Evolutionary conservation across 2,888 invertebrate genomes (phyloP), one percentile per base, ranked within the genome.

Genomic region (Orgyia antiqua): DNA sequence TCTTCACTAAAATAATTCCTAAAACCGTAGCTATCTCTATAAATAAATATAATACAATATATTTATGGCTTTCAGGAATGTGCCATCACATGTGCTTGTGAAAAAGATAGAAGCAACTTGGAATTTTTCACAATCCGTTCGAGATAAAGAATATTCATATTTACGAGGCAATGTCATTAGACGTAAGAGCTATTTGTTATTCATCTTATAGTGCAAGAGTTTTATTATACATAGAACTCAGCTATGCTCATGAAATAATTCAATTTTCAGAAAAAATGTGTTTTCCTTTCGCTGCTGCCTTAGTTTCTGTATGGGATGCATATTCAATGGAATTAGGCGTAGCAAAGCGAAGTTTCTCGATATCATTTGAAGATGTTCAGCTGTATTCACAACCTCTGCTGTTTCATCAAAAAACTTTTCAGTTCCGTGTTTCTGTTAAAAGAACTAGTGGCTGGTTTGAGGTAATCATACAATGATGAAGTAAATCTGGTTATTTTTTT

Each of bases 201-300:
- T 9, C 9, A 3, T 20, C 20, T 20, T 20, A 9, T 8, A 9
- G 9, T 20, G 9, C 7, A 4, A 17, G 4, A 17, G 6, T 17
- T 17, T 17, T 5, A 5, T 17, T n/a, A n/a, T n/a, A n/a, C n/a
- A n/a, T n/a, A n/a, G n/a, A n/a, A n/a, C n/a, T n/a, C n/a, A n/a
- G n/a, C n/a, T n/a, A n/a, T n/a, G n/a, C n/a, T n/a, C n/a, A n/a
- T n/a, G n/a, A n/a, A n/a, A n/a, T n/a, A n/a, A n/a, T n/a, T n/a
- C n/a, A n/a, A n/a, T 5, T 37, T 51, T 3, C 39, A 82, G 92
- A 89, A 1, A 84, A 92, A 32, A 90, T 88, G 28, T 59, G 93
- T 2, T 89, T 91, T 37, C 96, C 96, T 2, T 94, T 94, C 5
- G 92, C 94, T 0, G 92, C 91, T 17, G 92, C 92, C 47, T 70